Base-by-base conservation (phyloP, 2,888 invertebrate genomes). In the Thymelicus acteon region DNA sequence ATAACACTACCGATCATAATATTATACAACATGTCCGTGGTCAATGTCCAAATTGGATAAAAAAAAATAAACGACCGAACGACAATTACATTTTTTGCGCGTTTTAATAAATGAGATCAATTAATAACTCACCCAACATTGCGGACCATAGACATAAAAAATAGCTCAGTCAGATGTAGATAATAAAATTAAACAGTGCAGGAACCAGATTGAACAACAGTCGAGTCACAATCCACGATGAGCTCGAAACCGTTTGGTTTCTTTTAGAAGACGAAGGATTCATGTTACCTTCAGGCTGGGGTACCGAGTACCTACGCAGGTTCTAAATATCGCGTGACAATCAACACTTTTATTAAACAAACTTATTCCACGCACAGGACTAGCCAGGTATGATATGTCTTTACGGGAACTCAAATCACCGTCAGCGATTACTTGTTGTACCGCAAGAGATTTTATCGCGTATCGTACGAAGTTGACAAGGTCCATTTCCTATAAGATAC, bases 81-180 rank as follows among this genome's bases (percentile, higher is more conserved):
- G 8, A 15, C 57, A 37, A 57, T 57, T 12, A 57, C 13, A 12
- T 48, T 66, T 60, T 67, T 52, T 60, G 60, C 24, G 40, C 40
- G 13, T 19, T 62, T 68, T 62, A 62, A 68, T 61, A 62, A 68
- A 68, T 62, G 68, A 68, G 61, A 68, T 57, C 68, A 54, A 62
- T 68, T 62, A 68, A 68, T 62, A 68, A 49, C 24, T 61, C n/a
- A 15, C 44, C 40, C 13, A 49, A 24, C 31, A 24, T 15, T 47
- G 39, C 19, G 39, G 15, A 39, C 37, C 58, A 12, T 63, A 64
- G 7, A 66, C 7, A 6, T 44, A 65, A 66, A 52, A 61, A 47
- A 7, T 24, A 13, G 40, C n/a, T n/a, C n/a, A n/a, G n/a, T 7
- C 39, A 12, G 52, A 24, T 40, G 40, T 13, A 49, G 15, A 8